Conservation (phyloP, 1,140 invertebrate species). For the Drusus annulatus region DNA sequence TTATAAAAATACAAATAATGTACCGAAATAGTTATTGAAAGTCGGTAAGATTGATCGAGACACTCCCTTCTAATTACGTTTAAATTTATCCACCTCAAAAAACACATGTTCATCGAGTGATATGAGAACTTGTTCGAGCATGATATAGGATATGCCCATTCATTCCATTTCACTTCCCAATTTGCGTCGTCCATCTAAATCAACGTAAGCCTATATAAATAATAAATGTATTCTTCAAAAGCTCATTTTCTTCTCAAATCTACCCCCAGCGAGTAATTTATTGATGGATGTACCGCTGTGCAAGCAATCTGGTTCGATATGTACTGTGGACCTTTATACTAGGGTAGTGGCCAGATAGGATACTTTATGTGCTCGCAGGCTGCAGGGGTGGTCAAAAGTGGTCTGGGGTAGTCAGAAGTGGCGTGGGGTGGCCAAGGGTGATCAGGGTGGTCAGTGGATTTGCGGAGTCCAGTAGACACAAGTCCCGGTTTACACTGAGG, state of each 20-base stretch:
- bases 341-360: background rate
- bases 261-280: background rate
- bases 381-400: background rate
- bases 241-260: background rate
- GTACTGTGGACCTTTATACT: background rate
- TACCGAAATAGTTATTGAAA: too few relatives aligned
- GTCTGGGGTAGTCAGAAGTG: background rate
- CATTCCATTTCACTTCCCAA: background rate
- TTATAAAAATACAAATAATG: too few relatives aligned
- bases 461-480: background rate
- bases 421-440: background rate
- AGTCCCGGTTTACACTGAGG: conserved; percentile 2
- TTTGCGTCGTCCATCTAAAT: background rate
- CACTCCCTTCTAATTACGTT: too few relatives aligned
- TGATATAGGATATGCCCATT: background rate
- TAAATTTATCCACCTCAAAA: too few relatives aligned
- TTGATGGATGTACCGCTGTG: conserved; percentile 14
- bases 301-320: conserved; percentile 15
- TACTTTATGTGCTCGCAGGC: background rate
- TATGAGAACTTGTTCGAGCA: background rate
- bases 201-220: background rate
- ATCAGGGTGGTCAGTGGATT: conserved; percentile 21
- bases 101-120: too few relatives aligned
- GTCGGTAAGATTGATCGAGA: too few relatives aligned
- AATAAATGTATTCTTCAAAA: background rate